phyloP scores from a whole-genome alignment of 2,797 vertebrate species.

The Lepidocolaptes lacrymiger region DNA sequence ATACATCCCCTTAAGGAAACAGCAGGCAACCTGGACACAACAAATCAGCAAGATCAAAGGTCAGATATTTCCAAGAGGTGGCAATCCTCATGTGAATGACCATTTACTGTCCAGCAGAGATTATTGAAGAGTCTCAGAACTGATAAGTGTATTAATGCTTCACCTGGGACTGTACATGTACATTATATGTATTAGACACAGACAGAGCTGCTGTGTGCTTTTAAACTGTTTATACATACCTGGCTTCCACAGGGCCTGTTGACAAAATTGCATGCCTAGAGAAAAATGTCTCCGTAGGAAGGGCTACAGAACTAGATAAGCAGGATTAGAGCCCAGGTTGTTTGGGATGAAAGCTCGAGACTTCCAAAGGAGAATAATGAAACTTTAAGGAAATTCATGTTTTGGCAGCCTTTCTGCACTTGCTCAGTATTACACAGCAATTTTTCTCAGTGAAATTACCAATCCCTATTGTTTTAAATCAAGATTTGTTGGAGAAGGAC shows the following conservation, averaged over 20 bases:
- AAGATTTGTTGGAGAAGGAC: not conserved
- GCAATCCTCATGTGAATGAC: not conserved
- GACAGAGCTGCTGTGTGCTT: not conserved
- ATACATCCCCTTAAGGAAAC: not conserved
- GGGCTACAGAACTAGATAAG: not conserved
- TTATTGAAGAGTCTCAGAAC: not conserved
- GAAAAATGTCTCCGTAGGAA: not conserved
- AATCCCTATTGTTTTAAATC: not conserved
- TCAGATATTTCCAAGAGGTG: not conserved
- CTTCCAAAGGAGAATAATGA: not conserved
- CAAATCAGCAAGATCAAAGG: not conserved
- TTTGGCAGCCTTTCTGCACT: not conserved
- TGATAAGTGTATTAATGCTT: not conserved
- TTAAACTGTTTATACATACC: accelerated
- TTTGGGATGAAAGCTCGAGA: not conserved
- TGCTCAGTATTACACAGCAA: not conserved
- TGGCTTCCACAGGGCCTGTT: not conserved
- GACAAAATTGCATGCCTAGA: not conserved
- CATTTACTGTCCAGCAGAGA: not conserved
- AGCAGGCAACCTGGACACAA: accelerated
- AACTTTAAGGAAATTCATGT: not conserved
- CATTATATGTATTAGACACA: accelerated
- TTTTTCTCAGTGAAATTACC: not conserved
- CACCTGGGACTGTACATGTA: not conserved
- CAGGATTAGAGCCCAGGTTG: not conserved